Percentiles rank a stretch among this genome's conserved stretches.
Evolutionary conservation across 2,888 invertebrate genomes (phyloP).

Genomic region (Hesperia comma): DNA sequence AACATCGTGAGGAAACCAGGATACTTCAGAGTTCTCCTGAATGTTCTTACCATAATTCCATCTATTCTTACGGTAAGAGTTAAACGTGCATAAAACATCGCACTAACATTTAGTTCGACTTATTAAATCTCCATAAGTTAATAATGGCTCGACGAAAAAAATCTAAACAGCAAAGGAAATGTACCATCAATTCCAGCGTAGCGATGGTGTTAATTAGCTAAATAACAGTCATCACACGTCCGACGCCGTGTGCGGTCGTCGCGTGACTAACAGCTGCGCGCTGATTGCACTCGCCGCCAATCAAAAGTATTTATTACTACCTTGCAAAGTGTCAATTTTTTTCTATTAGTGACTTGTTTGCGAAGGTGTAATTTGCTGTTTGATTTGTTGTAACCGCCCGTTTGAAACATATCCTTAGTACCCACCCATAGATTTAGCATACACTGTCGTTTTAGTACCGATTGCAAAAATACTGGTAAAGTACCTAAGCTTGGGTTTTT

Average conservation of each 20-base stretch:
- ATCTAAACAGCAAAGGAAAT: conserved; percentile 41
- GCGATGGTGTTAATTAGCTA: conserved; percentile 58
- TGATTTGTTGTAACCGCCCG: not conserved
- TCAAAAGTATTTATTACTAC: conserved; percentile 22
- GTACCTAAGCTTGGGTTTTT: too few relatives aligned
- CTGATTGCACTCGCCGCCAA: conserved; percentile 46
- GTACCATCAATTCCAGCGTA: conserved; percentile 41
- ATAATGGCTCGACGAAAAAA: not conserved
- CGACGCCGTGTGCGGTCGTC: conserved; percentile 67
- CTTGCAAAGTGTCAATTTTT: conserved; percentile 1
- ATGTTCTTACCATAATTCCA: too few relatives aligned
- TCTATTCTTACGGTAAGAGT: too few relatives aligned
- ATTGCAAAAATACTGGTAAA: too few relatives aligned
- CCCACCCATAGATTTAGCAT: too few relatives aligned
- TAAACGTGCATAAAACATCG: too few relatives aligned
- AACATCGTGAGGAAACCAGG: too few relatives aligned
- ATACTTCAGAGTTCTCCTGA: too few relatives aligned
- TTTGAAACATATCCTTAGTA: too few relatives aligned
- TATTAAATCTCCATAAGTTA: too few relatives aligned
- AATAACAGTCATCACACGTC: conserved; percentile 66
- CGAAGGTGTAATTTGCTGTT: conserved; percentile 2
- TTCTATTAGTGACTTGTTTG: conserved; percentile 5
- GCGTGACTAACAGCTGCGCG: conserved; percentile 67
- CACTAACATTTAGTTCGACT: too few relatives aligned
- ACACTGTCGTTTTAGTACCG: too few relatives aligned